These are phyloP conservation scores for Dicrurus megarhynchus DNA, from an alignment of 2,113 vertebrate species.

Conservation along the genomic window DNA sequence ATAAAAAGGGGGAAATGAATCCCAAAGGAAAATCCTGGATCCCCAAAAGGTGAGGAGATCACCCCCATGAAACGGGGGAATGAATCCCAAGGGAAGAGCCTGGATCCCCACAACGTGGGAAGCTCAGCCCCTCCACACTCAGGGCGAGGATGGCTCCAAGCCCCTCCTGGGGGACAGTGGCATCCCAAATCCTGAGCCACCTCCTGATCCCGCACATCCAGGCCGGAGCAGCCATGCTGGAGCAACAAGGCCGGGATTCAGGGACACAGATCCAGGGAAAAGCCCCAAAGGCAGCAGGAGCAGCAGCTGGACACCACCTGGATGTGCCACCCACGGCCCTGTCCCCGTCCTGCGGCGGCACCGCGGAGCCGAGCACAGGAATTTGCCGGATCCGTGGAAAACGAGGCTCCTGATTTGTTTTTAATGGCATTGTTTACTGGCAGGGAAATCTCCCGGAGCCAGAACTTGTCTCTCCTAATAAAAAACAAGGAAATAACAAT, in stretches of 20 bases:
- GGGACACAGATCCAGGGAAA: not conserved
- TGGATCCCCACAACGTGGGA: not conserved
- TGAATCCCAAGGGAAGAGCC: not conserved
- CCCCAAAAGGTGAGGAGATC: accelerated
- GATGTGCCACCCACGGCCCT: accelerated
- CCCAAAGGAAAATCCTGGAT: not conserved
- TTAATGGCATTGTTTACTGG: constrained; percentile 57
- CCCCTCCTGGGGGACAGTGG: not conserved
- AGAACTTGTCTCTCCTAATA: constrained; percentile 47
- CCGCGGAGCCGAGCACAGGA: accelerated
- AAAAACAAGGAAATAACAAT: constrained; percentile 55
- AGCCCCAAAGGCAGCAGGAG: accelerated
- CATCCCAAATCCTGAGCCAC: not conserved
- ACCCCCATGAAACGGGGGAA: accelerated
- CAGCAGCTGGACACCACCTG: not conserved
- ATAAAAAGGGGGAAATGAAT: not conserved
- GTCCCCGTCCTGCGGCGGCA: not conserved
- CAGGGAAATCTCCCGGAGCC: constrained; percentile 25
- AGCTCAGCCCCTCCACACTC: not conserved
- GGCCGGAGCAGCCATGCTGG: accelerated
- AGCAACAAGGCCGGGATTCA: accelerated
- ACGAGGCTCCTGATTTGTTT: not conserved
- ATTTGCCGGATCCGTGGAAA: not conserved
- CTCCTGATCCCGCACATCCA: not conserved
- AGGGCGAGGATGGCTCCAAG: not conserved